Percentiles rank a stretch among this genome's conserved stretches.
phyloP scores from a whole-genome alignment of 1,140 invertebrate genomes.

The Panulirus ornatus region DNA sequence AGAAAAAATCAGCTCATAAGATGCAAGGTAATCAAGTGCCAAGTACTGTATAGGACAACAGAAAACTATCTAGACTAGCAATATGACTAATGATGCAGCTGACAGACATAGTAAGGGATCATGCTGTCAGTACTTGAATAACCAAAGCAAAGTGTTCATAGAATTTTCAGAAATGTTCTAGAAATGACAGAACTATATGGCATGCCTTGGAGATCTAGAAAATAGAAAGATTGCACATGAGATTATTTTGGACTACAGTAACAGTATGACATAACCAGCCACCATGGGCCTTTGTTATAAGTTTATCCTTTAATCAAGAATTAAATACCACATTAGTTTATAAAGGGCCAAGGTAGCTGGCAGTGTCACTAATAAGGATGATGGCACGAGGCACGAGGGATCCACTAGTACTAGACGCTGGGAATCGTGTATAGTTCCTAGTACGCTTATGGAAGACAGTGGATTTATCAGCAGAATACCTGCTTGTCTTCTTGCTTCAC shows the following conservation, averaged over 20 bases:
- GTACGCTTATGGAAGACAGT: conserved; percentile 72
- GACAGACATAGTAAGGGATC: conserved; percentile 12
- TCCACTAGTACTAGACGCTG: conserved; percentile 62
- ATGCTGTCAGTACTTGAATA: conserved; percentile 34
- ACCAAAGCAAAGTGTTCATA: conserved; percentile 31
- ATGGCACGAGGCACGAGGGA: conserved; percentile 69
- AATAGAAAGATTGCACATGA: conserved; percentile 72
- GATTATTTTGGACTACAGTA: conserved; percentile 72
- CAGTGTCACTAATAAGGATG: conserved; percentile 54
- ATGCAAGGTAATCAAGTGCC: conserved; percentile 50
- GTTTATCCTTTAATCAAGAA: conserved; percentile 22
- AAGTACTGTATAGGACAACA: conserved; percentile 67
- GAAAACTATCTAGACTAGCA: conserved; percentile 70
- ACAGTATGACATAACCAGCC: conserved; percentile 55
- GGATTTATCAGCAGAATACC: conserved; percentile 68
- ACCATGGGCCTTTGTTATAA: conserved; percentile 29
- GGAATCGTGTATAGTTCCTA: conserved; percentile 57
- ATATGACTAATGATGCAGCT: conserved; percentile 52
- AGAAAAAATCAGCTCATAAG: conserved; percentile 59
- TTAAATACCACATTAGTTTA: conserved; percentile 12
- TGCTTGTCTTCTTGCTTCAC: conserved; percentile 49
- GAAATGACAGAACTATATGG: conserved; percentile 52
- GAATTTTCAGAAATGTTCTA: conserved; percentile 7
- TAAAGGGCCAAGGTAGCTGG: conserved; percentile 32
- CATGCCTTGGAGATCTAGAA: conserved; percentile 72